Conservation (phyloP, 53 echinoderm and acorn worm genomes). For the Arbacia lixula region DNA sequence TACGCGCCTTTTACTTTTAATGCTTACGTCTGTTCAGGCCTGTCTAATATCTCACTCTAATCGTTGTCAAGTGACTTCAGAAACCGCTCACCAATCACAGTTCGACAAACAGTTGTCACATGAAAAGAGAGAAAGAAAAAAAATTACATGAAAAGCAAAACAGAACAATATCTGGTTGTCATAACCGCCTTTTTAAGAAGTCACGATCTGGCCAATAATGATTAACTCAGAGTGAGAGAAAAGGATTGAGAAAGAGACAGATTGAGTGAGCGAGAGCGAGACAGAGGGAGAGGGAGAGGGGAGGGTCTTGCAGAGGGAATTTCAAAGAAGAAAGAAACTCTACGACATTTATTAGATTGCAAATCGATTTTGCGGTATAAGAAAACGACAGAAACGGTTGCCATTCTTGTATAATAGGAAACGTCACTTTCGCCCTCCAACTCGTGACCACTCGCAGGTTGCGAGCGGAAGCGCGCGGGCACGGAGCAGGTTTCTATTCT, state of each 20-base stretch:
- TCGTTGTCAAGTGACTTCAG: too few species aligned
- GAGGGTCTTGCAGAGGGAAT: too few species aligned
- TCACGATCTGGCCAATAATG: conserved; percentile 40
- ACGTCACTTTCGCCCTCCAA: too few species aligned
- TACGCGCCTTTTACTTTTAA: too few species aligned
- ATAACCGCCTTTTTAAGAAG: conserved; percentile 23
- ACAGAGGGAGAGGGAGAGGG: too few species aligned
- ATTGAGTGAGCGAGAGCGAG: too few species aligned
- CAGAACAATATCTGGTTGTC: conserved; percentile 28
- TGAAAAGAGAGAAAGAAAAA: conserved; percentile 20
- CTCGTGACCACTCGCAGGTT: conserved; percentile 28
- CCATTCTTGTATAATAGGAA: background rate
- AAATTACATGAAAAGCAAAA: conserved; percentile 32
- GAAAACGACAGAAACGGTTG: conserved; percentile 43
- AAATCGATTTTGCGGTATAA: conserved; percentile 44
- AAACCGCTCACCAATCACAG: too few species aligned
- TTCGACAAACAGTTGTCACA: too few species aligned
- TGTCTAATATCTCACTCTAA: too few species aligned
- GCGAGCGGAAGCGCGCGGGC: conserved; percentile 20
- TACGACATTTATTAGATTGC: conserved; percentile 45
- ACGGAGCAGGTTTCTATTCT: conserved; percentile 34
- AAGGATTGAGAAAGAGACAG: conserved; percentile 5
- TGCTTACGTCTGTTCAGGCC: too few species aligned
- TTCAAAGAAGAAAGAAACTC: too few species aligned
- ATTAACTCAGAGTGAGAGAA: conserved; percentile 29